These are phyloP conservation scores for Drosophila paramelanica DNA, from an alignment of 2,888 invertebrate species.

Conservation along the genomic window DNA sequence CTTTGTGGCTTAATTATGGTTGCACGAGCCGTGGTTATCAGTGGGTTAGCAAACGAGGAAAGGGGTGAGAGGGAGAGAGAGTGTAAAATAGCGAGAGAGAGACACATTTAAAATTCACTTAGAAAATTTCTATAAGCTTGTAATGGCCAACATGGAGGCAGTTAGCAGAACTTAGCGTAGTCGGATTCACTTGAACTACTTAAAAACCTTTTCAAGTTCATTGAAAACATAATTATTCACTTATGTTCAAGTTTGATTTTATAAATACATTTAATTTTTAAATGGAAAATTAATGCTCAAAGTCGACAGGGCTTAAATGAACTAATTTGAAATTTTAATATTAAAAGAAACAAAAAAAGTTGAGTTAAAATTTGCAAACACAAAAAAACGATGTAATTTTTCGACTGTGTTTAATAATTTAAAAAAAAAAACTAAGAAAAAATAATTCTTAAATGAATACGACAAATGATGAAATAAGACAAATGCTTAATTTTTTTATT, in stretches of 20 bases:
- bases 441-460: no score
- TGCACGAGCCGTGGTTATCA: conserved; percentile 15
- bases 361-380: no score
- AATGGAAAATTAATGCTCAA: no score
- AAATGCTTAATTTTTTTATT: no score
- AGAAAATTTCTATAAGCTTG: background rate
- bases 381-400: no score
- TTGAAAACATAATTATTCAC: background rate
- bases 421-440: no score
- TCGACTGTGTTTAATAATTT: no score
- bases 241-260: background rate
- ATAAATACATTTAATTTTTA: background rate
- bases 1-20: conserved; percentile 38
- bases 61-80: background rate
- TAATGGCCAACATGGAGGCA: conserved; percentile 5
- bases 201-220: conserved; percentile 1
- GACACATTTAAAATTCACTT: conserved; percentile 8
- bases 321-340: no score
- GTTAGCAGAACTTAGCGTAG: background rate
- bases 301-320: no score
- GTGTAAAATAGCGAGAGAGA: background rate
- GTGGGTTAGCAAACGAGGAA: background rate
- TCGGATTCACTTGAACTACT: conserved; percentile 1
- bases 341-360: no score
- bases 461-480: no score